Base-by-base conservation (phyloP, 2,113 vertebrate genomes). In the Urocynchramus pylzowi region DNA sequence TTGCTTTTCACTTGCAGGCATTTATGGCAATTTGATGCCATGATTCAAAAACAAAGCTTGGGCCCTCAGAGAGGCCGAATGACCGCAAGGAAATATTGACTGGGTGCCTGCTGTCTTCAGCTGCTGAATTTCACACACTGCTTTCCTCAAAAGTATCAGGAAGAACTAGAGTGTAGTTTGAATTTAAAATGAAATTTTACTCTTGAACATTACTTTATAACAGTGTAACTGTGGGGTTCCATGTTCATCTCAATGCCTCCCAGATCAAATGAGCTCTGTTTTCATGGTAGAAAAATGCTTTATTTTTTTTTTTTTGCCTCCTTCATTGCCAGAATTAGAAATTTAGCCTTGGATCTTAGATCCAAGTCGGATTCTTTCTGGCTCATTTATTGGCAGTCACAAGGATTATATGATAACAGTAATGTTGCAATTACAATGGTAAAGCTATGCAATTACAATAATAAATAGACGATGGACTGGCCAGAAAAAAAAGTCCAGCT, bases 21-120 rank as follows among this genome's bases (percentile, higher is more conserved):
- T 88, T 63, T 71, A 81, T 53, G 37, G 56, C 64, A 59, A 45
- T 84, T 95, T 90, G 33, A 57, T 5, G n/a, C 9, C 26, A 64
- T 64, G 57, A 71, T 87, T 94, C 77, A 87, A 76, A 95, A 94
- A 77, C 49, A 89, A 91, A 93, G 23, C 65, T 73, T 78, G 45
- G 45, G 77, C 50, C 78, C 81, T 93, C 56, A 68, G 77, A 95
- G 74, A 73, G 53, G 22, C 45, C 71, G 65, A 94, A 91, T 96
- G 95, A 95, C 88, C 64, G 7, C 93, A 75, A 96, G 93, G 94
- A 96, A 96, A 88, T 93, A 94, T 90, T 91, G 92, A 95, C 88
- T 88, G 93, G 93, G 64, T 77, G 80, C 85, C 68, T 95, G 87
- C 92, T 96, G 79, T 84, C 82, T 93, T 77, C 94, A 81, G 49